Conservation (phyloP, 2,888 invertebrate species). For the Agrilus biguttatus region DNA sequence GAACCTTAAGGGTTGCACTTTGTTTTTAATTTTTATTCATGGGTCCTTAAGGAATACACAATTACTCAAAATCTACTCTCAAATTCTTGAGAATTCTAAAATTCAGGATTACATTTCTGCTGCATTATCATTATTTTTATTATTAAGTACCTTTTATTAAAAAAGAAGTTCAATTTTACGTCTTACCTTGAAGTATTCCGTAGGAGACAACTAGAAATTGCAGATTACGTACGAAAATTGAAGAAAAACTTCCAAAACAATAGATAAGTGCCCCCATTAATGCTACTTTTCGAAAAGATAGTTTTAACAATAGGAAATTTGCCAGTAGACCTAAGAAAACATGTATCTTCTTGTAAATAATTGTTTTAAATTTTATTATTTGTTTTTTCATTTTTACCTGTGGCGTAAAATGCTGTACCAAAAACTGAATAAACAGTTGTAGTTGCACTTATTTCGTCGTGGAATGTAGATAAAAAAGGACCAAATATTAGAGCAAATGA, state of each 20-base stretch:
- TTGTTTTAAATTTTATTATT: too few relatives aligned
- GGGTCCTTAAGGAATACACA: too few relatives aligned
- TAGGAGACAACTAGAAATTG: constrained; percentile 49
- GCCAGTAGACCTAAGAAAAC: constrained; percentile 46
- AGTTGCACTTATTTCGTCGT: constrained; percentile 53
- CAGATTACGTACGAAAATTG: constrained; percentile 49
- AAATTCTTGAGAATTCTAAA: too few relatives aligned
- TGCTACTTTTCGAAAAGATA: constrained; percentile 51
- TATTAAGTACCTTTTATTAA: too few relatives aligned
- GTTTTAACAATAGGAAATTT: constrained; percentile 49
- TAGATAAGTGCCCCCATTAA: constrained; percentile 48
- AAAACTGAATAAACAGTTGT: constrained; percentile 58
- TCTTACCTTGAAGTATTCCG: constrained; percentile 45
- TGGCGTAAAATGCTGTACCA: constrained; percentile 45
- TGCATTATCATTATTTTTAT: too few relatives aligned
- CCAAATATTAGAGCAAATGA: constrained; percentile 59
- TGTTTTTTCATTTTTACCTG: constrained; percentile 32
- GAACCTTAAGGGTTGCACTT: too few relatives aligned
- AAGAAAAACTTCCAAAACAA: constrained; percentile 44
- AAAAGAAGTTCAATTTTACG: too few relatives aligned
- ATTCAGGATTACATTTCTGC: too few relatives aligned
- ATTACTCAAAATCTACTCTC: too few relatives aligned
- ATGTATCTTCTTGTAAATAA: not conserved
- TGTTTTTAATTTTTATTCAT: too few relatives aligned
- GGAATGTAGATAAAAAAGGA: constrained; percentile 47